Percentiles rank a stretch among this genome's conserved stretches.
phyloP scores from a whole-genome alignment of 2,888 invertebrate genomes.

The Zonitis immaculata region DNA sequence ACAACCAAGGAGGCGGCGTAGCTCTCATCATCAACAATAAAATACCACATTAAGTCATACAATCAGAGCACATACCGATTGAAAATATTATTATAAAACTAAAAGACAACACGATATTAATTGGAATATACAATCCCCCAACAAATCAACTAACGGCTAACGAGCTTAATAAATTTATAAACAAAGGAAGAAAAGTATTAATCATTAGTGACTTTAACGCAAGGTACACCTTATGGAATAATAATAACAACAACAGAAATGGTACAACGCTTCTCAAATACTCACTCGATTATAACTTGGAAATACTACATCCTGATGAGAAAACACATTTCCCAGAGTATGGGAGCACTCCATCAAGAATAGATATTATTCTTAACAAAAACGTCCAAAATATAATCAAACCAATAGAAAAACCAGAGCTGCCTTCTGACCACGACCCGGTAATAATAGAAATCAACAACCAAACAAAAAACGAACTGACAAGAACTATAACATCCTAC shows the following conservation, averaged over 20 bases:
- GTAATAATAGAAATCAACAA: too few species aligned
- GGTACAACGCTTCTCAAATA: too few species aligned
- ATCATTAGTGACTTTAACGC: neutral
- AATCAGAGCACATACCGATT: neutral
- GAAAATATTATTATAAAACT: neutral
- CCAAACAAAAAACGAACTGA: too few species aligned
- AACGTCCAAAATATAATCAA: too few species aligned
- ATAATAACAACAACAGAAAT: neutral
- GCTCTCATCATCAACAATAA: conserved; percentile 8
- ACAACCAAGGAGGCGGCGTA: neutral
- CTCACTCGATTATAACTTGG: neutral
- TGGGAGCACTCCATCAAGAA: conserved; percentile 1
- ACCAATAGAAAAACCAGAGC: too few species aligned
- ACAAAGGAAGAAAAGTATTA: neutral
- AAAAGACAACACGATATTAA: neutral
- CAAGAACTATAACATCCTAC: too few species aligned
- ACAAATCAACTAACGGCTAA: neutral
- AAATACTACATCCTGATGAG: neutral
- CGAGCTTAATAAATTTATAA: neutral
- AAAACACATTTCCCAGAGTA: conserved; percentile 6
- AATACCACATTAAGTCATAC: neutral
- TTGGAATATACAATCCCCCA: too few species aligned
- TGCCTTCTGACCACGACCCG: too few species aligned
- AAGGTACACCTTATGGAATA: neutral
- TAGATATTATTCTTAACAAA: too few species aligned